These are phyloP conservation scores for Cercocebus atys DNA, from an alignment of 2,113 vertebrate species.

Conservation along the genomic window DNA sequence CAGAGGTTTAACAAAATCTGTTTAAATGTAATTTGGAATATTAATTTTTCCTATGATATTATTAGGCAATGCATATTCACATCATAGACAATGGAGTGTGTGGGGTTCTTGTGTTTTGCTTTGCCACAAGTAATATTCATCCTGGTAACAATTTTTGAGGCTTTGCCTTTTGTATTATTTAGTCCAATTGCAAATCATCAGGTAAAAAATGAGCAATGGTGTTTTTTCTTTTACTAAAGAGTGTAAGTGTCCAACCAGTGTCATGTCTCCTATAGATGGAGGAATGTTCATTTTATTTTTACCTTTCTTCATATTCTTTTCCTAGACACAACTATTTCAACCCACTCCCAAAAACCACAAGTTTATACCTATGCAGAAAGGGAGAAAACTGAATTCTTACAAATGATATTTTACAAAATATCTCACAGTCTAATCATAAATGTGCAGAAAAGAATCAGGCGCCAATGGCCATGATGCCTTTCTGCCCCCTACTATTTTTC, in stretches of 20 bases:
- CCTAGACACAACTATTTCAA: not conserved
- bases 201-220: not conserved
- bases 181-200: not conserved
- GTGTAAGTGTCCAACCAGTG: not conserved
- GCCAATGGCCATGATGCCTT: not conserved
- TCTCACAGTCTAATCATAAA: constrained; percentile 7
- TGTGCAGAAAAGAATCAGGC: not conserved
- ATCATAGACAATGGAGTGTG: not conserved
- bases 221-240: constrained; percentile 5
- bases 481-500: not conserved
- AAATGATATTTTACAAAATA: not conserved
- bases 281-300: not conserved
- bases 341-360: not conserved
- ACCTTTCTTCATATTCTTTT: not conserved
- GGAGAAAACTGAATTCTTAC: constrained; percentile 32
- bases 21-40: constrained; percentile 9
- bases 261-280: not conserved
- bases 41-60: not conserved
- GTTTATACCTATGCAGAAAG: not conserved
- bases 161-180: not conserved
- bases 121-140: constrained; percentile 26
- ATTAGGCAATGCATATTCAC: not conserved
- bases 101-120: not conserved
- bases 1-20: not conserved
- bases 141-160: not conserved